Evolutionary conservation across 2,888 invertebrate species (phyloP), one percentile per base, ranked within the genome.

Genomic region (Andrena camellia): DNA sequence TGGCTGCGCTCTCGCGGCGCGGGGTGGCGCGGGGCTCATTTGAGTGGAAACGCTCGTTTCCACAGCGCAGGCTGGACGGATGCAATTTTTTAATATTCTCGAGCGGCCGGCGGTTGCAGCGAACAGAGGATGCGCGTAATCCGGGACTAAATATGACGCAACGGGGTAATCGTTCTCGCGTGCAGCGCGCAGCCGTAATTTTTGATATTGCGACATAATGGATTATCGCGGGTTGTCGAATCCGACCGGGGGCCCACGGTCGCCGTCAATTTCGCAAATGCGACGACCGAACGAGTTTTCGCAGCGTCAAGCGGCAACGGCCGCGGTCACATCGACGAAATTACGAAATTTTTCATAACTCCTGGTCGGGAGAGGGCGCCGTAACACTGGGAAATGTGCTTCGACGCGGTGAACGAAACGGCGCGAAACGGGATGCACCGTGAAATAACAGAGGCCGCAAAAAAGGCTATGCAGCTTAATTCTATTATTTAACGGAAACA

Each of bases 211-310:
- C 74, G 31, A 54, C 63, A 35, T 75, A 81, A 78, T 71, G 74
- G 83, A 83, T 81, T 78, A 74, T 68, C 62, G 68, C 64, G 67
- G 60, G 63, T 64, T 64, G 75, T 82, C 71, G 78, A 68, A 68
- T 72, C 54, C 60, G 17, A 17, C 62, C n/a, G n/a, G 26, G 3
- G 63, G 62, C 20, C 68, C 68, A 57, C 68, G 10, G n/a, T 6
- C 26, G 20, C 26, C 29, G 62, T 62, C 57, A 82, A 75, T 78
- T 84, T 54, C 54, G 31, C 63, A 13, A 69, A 64, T 60, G 35
- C 67, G 20, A 48, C 70, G 67, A 42, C 54, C 57, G 23, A 29
- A 42, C 23, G 59, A 66, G 78, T 75, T 85, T 72, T 26, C 57
- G 57, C 20, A 8, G 13, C 20, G 77, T 26, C 52, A 33, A 35